Base-by-base conservation (phyloP, 1,140 invertebrate species). In the Vollenhovia emeryi region DNA sequence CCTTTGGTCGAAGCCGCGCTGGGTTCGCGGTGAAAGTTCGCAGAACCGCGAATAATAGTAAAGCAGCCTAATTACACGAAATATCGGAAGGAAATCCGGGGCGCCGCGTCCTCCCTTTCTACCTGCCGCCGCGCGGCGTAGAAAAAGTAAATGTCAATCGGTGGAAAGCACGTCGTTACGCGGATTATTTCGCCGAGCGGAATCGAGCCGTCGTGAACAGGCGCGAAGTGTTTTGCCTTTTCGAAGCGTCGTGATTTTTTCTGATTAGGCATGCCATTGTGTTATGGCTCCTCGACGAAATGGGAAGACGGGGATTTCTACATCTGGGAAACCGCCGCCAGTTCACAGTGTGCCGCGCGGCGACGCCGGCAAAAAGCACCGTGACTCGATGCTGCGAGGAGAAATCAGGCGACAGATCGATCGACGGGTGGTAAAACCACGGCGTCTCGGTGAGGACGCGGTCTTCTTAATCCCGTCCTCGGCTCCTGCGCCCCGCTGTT, bases 361-460 rank as follows among this genome's bases (percentile, higher is more conserved):
- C 36, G 0, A 40, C 60, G 64, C n/a, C 21, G 64, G 69, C 87
- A 92, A 91, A 91, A 92, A 91, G 71, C 50, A 84, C 76, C 86
- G 78, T 92, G 91, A 92, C 89, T 92, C 90, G 91, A 92, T 89
- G 85, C 73, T 86, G 85, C 83, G 62, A 87, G 86, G 91, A 86
- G 91, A 92, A 92, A 92, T 92, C 91, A 82, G 48, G 85, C 80
- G 82, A 91, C 85, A 85, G 88, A 90, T 90, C 89, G 89, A 92
- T 87, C 78, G 78, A 57, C 59, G 75, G 75, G 33, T 82, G 55
- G 55, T 59, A 64, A 66, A 68, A 21, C 55, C 82, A 48, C 50
- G 82, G 43, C 68, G 80, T 60, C 76, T 40, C 69, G 69, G n/a
- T 24, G 50, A 33, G 24, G 69, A 57, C 69, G 69, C 69, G 30